Base-by-base conservation (phyloP, 2,888 invertebrate genomes). In the Chorisops tibialis region DNA sequence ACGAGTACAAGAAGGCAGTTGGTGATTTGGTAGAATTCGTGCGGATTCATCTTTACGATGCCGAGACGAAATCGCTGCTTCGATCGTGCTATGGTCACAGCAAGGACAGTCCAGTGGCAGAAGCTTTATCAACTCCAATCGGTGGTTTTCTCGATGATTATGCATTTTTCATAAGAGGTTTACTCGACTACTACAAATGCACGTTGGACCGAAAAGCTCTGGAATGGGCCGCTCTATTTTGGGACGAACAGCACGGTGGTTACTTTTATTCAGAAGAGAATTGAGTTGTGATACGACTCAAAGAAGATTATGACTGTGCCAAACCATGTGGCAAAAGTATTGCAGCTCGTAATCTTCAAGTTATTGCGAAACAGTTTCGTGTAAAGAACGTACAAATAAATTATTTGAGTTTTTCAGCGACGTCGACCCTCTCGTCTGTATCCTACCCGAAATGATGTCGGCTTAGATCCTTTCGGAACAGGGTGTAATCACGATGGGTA, bases 281-380 rank as follows among this genome's bases (percentile, higher is more conserved):
- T 18, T 88, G 91, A 71, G 85, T 92, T 37, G 85, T 93, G 65
- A 79, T 95, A 41, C 80, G 92, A 54, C 81, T 93, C 59, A 95
- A 94, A 79, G 92, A 91, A 82, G 96, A 93, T 75, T 91, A 93
- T 77, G 96, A 97, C 74, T 94, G 94, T 12, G 96, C 96, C 0
- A 96, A 97, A 73, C 96, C 96, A 0, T 89, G 90, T 39, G 91
- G 94, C 35, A 96, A 96, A 75, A 95, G 95, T 47, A 88, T 96
- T 0, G 82, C 94, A 0, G 88, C 89, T 18, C 83, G 85, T 70
- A 96, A 96, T 79, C 80, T 95, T 14, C 81, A 89, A 30, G 82
- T 91, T 5, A 79, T 96, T 21, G 83, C 88, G 0, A 77, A 37
- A 74, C 77, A 9, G 65, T 69, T 0, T 67, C 63, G n/a, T 77